Percentiles rank a stretch among this genome's conserved stretches.
These are phyloP conservation scores for Microcebus griseorufus DNA, from an alignment of 2,113 vertebrate genomes.

Conservation along the genomic window DNA sequence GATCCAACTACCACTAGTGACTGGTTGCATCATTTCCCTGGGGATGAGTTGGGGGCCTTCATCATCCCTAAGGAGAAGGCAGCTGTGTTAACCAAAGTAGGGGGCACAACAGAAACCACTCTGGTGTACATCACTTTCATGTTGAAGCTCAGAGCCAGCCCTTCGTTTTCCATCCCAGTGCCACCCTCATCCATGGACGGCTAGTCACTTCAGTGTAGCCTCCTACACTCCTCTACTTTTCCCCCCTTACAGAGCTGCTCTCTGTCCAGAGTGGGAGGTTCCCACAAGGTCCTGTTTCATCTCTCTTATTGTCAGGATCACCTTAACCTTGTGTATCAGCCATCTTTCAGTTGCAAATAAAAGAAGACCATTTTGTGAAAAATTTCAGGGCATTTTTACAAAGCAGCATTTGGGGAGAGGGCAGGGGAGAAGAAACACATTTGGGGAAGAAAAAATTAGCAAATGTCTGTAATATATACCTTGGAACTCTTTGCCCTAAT, in stretches of 20 bases:
- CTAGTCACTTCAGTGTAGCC: neutral
- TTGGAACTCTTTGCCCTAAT: neutral
- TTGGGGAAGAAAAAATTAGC: neutral
- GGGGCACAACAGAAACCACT: neutral
- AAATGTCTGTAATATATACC: neutral
- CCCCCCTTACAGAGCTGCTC: neutral
- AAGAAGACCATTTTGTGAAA: neutral
- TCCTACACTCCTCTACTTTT: neutral
- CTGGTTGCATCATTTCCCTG: slow-evolving; percentile 35
- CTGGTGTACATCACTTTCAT: neutral
- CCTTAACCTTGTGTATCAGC: neutral
- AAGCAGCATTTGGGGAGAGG: neutral
- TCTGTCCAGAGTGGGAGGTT: neutral
- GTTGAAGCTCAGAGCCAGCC: neutral
- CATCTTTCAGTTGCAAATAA: neutral
- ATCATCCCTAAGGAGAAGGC: neutral
- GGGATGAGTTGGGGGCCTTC: neutral
- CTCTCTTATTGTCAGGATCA: neutral
- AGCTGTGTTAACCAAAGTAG: neutral
- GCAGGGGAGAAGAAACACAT: neutral
- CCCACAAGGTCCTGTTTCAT: neutral
- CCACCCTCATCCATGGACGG: neutral
- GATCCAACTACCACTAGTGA: neutral
- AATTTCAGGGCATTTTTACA: neutral
- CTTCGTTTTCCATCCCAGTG: neutral